Conservation (phyloP, 2,797 vertebrate species). For the Parauchenoglanis ngamensis region DNA sequence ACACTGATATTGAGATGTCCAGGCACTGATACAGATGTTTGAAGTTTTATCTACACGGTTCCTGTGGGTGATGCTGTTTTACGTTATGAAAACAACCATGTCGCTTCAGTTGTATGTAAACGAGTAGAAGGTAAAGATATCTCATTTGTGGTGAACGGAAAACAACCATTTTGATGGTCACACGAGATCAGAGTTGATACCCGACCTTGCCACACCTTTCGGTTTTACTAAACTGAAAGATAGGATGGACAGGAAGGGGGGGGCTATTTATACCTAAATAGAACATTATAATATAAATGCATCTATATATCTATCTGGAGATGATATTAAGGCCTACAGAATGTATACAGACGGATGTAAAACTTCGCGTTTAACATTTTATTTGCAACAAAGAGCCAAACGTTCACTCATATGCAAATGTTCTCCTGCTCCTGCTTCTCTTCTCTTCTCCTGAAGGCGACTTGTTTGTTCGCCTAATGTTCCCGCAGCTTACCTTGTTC, state of each 20-base stretch:
- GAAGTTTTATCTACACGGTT: neutral
- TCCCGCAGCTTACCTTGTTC: slow-evolving; percentile 13
- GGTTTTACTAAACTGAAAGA: neutral
- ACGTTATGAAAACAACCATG: neutral
- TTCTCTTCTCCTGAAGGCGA: neutral
- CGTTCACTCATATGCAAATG: neutral
- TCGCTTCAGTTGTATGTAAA: neutral
- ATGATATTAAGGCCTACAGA: neutral
- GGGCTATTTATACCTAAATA: neutral
- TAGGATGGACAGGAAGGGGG: neutral
- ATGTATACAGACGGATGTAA: neutral
- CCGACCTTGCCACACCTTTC: slow-evolving; percentile 4
- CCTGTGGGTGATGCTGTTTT: neutral
- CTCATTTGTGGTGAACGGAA: neutral
- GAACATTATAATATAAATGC: neutral
- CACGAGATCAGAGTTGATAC: neutral
- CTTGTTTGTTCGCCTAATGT: neutral
- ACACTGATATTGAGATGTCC: neutral
- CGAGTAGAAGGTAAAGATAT: neutral
- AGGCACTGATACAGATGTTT: neutral
- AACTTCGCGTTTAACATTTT: too few relatives aligned
- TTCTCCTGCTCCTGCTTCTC: neutral
- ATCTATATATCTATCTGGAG: neutral
- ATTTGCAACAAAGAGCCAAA: neutral
- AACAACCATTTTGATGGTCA: neutral